Conservation (phyloP, 2,113 vertebrate genomes). For the Hippolais icterina region DNA sequence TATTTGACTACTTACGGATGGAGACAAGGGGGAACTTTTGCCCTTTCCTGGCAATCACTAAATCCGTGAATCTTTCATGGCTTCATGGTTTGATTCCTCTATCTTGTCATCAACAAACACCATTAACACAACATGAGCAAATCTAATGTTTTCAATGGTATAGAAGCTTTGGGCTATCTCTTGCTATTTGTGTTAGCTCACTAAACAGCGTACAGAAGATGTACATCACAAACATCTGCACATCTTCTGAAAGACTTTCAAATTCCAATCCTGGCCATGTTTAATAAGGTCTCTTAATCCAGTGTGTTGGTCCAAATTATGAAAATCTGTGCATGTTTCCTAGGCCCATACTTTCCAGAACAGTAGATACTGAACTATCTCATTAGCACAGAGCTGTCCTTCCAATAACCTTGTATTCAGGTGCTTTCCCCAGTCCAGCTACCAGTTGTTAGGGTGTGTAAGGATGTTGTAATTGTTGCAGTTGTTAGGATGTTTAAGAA, state of each 20-base stretch:
- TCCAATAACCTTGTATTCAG: not conserved
- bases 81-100: not conserved
- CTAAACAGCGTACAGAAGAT: not conserved
- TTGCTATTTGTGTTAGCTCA: not conserved
- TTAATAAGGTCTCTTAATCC: not conserved
- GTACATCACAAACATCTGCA: not conserved
- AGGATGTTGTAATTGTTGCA: too few relatives aligned
- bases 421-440: not conserved
- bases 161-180: not conserved
- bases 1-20: not conserved
- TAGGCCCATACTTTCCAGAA: not conserved
- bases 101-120: not conserved
- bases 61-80: not conserved
- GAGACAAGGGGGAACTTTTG: not conserved
- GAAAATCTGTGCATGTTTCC: not conserved
- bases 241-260: not conserved
- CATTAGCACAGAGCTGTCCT: not conserved
- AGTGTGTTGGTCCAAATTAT: not conserved
- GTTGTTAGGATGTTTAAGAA: not conserved
- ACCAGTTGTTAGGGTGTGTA: not conserved
- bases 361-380: not conserved
- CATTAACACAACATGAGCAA: not conserved
- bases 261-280: not conserved
- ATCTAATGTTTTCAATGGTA: not conserved
- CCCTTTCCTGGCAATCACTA: not conserved